Conservation (phyloP, 35 echinoderm and acorn worm genomes). For the Chiridota heheva region DNA sequence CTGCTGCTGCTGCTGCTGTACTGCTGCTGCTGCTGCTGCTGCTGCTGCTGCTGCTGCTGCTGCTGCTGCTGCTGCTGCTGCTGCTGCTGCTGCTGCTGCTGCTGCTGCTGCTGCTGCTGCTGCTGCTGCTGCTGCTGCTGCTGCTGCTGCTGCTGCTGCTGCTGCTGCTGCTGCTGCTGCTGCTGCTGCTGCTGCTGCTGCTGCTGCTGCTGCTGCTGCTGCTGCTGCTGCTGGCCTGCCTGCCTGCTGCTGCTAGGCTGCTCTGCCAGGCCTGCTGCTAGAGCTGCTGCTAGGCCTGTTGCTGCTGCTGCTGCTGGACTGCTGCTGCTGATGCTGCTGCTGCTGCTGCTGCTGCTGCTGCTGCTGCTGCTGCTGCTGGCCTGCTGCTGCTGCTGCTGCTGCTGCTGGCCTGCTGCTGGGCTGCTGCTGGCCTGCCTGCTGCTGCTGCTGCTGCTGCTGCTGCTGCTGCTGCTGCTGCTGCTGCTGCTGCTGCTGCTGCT, state of each 20-base stretch:
- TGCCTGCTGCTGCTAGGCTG: background rate
- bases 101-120: background rate
- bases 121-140: no score
- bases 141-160: constrained; percentile 7
- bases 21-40: background rate
- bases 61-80: background rate
- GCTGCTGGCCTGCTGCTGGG: no score
- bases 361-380: background rate
- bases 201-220: background rate
- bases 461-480: no score
- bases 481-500: no score
- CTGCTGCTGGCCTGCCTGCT: background rate
- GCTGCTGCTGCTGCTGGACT: no score
- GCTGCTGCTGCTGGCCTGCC: background rate
- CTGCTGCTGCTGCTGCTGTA: no score
- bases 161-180: background rate
- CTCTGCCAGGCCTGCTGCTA: no score
- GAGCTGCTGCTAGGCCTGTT: no score
- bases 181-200: constrained; percentile 1
- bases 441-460: no score
- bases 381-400: no score
- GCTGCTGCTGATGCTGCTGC: no score
- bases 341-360: no score
- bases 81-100: background rate
- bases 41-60: background rate